Base-by-base conservation (phyloP, 2,113 vertebrate species). In the Nipponia nippon region DNA sequence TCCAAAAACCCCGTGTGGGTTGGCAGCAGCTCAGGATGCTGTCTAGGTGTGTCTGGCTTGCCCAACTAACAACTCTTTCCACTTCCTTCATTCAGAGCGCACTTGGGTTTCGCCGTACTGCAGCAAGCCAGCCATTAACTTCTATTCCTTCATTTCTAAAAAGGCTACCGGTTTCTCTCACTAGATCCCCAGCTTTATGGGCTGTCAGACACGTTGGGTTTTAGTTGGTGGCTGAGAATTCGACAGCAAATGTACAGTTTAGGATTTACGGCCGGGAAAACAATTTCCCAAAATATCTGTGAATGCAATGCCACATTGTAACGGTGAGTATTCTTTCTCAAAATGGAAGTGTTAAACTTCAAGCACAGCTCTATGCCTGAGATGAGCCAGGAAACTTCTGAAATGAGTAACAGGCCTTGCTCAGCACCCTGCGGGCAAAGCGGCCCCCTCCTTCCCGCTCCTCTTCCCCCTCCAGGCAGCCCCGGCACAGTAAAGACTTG, bases 1-100 rank as follows among this genome's bases (percentile, higher is more conserved):
- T 93, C 95, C 97, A 96, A 70, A 69, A 46, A 2, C 78, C 92
- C 71, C 1, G 1, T 53, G 85, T 58, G 83, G 66, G 71, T 42
- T 95, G 95, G 96, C 97, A 97, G 86, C 85, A 38, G 88, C 85
- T 97, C 96, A 92, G 85, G 88, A 93, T 83, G 75, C 95, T 93
- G 92, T 93, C 96, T 93, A 96, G 95, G 93, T 96, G 96, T 93
- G 97, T 93, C 96, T 96, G 95, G 85, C 95, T 95, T 95, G 85
- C 76, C 86, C 95, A 92, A 42, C 88, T 86, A 89, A 93, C 96
- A 95, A 73, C 96, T 93, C 92, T 86, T 90, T 93, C 85, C 76
- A 70, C 59, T 80, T 94, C 79, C 88, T 92, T 83, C 38, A 20
- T 47, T 73, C 83, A 83, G 92, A 89, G 83, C 55, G 80, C 30